phyloP scores from a whole-genome alignment of 1,140 invertebrate genomes.

The Phthorimaea operculella region DNA sequence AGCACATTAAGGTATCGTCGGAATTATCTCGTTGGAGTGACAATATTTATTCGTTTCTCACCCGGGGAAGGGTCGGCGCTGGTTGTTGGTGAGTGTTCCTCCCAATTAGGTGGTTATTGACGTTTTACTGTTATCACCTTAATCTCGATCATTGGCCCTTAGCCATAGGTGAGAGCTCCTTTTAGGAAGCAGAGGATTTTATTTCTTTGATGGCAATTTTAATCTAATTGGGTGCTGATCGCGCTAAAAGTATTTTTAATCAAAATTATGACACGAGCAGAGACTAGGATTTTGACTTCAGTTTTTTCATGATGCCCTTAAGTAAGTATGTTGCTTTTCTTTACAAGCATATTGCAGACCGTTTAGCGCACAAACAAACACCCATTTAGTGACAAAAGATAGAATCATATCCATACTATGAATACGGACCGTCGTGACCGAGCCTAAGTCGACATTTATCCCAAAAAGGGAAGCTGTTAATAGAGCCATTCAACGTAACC shows the following conservation, averaged over 20 bases:
- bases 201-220: no score
- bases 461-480: slow-evolving; percentile 68
- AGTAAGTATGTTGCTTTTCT: no score
- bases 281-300: no score
- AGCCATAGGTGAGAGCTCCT: slow-evolving; percentile 34
- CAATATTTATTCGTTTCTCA: slow-evolving; percentile 67
- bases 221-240: no score
- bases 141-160: slow-evolving; percentile 43
- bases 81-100: slow-evolving; percentile 57
- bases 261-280: no score
- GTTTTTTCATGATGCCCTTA: no score
- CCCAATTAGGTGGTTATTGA: slow-evolving; percentile 68
- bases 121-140: slow-evolving; percentile 62
- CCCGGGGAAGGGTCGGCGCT: slow-evolving; percentile 37
- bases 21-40: slow-evolving; percentile 62
- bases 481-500: slow-evolving; percentile 67
- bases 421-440: slow-evolving; percentile 37
- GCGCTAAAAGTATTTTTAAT: no score
- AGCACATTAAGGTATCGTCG: slow-evolving; percentile 64
- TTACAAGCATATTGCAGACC: no score
- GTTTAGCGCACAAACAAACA: no score
- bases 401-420: slow-evolving; percentile 24
- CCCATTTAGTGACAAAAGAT: no score
- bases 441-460: slow-evolving; percentile 59
- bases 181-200: background rate